Base-by-base conservation (phyloP, 2,888 invertebrate species). In the Phyto melanocephala region DNA sequence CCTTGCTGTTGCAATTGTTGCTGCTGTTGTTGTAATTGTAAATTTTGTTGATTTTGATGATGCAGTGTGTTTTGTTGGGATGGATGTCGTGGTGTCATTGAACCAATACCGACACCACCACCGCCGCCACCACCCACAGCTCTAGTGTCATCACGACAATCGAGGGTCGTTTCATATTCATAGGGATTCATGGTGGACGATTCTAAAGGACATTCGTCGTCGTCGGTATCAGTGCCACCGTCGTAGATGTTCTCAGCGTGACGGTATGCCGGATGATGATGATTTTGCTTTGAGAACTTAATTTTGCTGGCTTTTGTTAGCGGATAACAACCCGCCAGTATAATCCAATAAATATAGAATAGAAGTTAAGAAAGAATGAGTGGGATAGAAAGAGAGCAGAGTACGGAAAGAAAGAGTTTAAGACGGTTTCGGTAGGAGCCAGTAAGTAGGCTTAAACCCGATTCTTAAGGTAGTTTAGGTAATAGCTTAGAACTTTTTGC, bases 141-240 rank as follows among this genome's bases (percentile, higher is more conserved):
- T 81, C 88, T 87, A 84, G 87, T 88, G 85, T 87, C 88, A 86
- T 91, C 91, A 83, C 91, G 90, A 87, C 91, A 91, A 86, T 91
- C 91, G 86, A 91, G 88, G 85, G 91, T 91, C 67, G 91, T 90
- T 87, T 91, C 91, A 88, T 91, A 91, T 87, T 91, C 91, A 88
- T 91, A 91, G 85, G 91, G 90, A 90, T 90, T 91, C 91, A 91
- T 91, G 84, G 86, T 89, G 86, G 87, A 87, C 86, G 89, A 87
- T 86, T 89, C 89, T 88, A 88, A 87, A 83, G 90, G 90, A 90
- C 90, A 90, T 90, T 90, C 90, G 90, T 89, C 89, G 88, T 89
- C 88, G 89, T 90, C 89, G 86, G 89, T 89, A 86, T 89, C 89
- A 86, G 89, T 89, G 90, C 89, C 89, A 88, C 89, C 89, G 89